Base-by-base conservation (phyloP, 2,888 invertebrate genomes). In the Cosmopolites sordidus region DNA sequence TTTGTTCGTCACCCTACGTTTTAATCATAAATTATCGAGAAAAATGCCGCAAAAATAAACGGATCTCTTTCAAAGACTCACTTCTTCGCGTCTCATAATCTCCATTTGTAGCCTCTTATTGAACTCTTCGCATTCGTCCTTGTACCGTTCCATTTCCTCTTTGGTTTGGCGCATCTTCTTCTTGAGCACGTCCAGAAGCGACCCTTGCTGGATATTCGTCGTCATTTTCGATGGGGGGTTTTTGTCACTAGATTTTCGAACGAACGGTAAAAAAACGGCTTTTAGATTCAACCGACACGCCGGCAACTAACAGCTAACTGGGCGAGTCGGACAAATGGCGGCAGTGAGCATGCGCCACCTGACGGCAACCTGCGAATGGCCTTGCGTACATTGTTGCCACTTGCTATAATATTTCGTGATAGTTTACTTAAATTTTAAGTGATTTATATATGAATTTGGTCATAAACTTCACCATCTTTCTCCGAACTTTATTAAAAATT, bases 81-180 rank as follows among this genome's bases (percentile, higher is more conserved):
- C 96, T 92, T 95, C 95, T 85, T 96, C 95, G 76, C 95, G 87
- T 76, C 95, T 87, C 83, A 92, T 89, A 76, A 92, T 84, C 84
- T 96, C 96, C 75, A 90, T 84, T 81, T 94, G 93, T 75, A 94
- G 83, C 76, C 92, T 88, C 82, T 93, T 90, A 78, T 92, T 91
- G 76, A 87, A 91, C 78, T 94, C 93, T 78, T 96, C 96, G 76
- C 92, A 92, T 76, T 94, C 93, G 78, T 98, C 97, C 81, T 92
- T 95, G 80, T 92, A 93, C 78, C 92, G 89, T 77, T 98, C 98
- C 87, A 96, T 92, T 82, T 98, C 98, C 77, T 96, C 95, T 80
- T 96, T 95, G 69, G 96, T 92, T 79, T 94, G 93, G 68, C 94
- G 86, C 97, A 98, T 98, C 86, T 98, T 99, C 85, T 96, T 95